phyloP scores from a whole-genome alignment of 2,888 invertebrate genomes.

The Sabellastarte sp. region DNA sequence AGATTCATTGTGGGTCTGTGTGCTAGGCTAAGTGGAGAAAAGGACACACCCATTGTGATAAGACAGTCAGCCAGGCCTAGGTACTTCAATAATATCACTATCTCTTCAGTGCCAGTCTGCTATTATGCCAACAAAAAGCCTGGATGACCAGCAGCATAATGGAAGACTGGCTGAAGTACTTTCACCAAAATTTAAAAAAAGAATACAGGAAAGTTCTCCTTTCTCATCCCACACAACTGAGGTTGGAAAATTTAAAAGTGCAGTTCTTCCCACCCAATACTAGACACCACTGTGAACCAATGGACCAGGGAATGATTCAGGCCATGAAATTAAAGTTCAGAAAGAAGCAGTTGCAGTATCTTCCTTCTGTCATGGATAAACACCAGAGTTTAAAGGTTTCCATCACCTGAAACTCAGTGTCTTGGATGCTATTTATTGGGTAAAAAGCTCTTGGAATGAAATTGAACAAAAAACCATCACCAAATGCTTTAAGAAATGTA shows the following conservation, averaged over 20 bases:
- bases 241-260: neutral
- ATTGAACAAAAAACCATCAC: neutral
- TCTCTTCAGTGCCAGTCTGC: neutral
- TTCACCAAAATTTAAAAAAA: neutral
- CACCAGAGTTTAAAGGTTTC: neutral
- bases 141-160: neutral
- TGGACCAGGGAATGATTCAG: slow-evolving; percentile 3
- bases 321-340: neutral
- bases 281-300: neutral
- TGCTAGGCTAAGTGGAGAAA: neutral
- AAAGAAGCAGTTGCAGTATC: neutral
- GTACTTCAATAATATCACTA: neutral
- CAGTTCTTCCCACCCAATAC: neutral
- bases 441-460: neutral
- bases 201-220: neutral
- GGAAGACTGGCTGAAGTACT: neutral
- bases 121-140: neutral
- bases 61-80: neutral
- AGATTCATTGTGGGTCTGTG: neutral
- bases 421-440: neutral
- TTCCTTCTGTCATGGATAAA: neutral
- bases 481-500: neutral
- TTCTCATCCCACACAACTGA: neutral
- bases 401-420: too few species aligned
- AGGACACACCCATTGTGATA: neutral